phyloP scores from a whole-genome alignment of 2,113 vertebrate species.

The Heterotilapia buettikoferi region DNA sequence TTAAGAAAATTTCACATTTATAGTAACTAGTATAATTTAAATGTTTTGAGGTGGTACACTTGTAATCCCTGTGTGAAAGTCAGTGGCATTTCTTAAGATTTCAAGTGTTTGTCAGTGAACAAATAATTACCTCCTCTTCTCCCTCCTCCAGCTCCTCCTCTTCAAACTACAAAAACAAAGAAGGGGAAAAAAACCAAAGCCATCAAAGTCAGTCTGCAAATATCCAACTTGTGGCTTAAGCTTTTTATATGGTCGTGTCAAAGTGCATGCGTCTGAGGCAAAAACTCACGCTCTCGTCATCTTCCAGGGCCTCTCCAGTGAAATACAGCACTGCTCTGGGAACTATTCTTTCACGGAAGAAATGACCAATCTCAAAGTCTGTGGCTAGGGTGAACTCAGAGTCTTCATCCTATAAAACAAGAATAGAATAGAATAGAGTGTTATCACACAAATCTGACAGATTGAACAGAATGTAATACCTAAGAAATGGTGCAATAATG shows the following conservation, averaged over 20 bases:
- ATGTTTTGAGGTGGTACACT: not conserved
- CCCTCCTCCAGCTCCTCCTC: conserved; percentile 91
- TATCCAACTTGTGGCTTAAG: not conserved
- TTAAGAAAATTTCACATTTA: not conserved
- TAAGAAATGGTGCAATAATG: not conserved
- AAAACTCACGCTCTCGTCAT: conserved; percentile 88
- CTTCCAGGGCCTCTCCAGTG: conserved; percentile 94
- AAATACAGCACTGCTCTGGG: conserved; percentile 96
- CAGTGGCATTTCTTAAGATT: not conserved
- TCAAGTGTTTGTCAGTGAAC: not conserved
- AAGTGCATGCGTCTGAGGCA: not conserved
- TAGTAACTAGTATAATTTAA: not conserved
- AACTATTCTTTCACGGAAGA: conserved; percentile 95
- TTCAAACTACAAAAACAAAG: conserved; percentile 82
- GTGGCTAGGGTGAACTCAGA: conserved; percentile 88
- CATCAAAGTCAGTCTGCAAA: not conserved
- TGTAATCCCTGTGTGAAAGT: not conserved
- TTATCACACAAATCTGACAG: not conserved
- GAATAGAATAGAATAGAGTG: not conserved
- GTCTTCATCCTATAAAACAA: conserved; percentile 85
- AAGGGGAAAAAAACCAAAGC: not conserved
- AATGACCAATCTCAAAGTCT: conserved; percentile 97
- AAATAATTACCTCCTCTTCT: conserved; percentile 88
- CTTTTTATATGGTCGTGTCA: not conserved
- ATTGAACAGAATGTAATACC: not conserved